These are phyloP conservation scores for Scrobipalpa costella DNA, from an alignment of 2,888 invertebrate species.

Conservation along the genomic window DNA sequence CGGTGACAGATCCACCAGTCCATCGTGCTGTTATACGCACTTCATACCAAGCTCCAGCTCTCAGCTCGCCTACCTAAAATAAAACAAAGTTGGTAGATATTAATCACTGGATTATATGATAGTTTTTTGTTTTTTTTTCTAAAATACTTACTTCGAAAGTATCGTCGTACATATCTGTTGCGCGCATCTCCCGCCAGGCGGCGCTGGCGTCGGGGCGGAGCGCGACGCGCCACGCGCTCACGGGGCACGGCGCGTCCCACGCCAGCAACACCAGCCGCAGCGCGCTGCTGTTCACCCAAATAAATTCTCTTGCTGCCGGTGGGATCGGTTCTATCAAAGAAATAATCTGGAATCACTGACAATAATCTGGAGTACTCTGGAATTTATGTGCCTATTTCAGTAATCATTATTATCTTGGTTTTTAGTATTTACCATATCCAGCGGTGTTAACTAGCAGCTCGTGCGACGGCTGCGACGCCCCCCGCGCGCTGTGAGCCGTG, in stretches of 20 bases:
- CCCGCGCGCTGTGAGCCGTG: constrained; percentile 85
- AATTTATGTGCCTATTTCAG: too few species aligned
- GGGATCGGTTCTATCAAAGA: constrained; percentile 74
- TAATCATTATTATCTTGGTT: too few species aligned
- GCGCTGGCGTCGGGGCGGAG: constrained; percentile 55
- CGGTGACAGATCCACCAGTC: constrained; percentile 77
- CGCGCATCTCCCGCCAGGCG: constrained; percentile 57
- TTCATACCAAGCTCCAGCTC: constrained; percentile 81
- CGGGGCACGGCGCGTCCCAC: constrained; percentile 88
- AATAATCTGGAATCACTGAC: background rate
- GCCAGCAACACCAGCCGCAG: constrained; percentile 85
- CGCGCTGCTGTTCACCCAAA: constrained; percentile 85
- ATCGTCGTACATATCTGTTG: constrained; percentile 49
- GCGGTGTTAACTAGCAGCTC: constrained; percentile 77
- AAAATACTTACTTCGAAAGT: constrained; percentile 48
- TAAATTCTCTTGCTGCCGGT: constrained; percentile 83
- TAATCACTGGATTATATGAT: background rate
- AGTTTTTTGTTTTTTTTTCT: too few species aligned
- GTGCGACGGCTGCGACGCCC: constrained; percentile 83
- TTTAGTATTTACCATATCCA: constrained; percentile 77
- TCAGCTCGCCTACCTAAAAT: constrained; percentile 53
- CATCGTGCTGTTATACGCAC: constrained; percentile 78
- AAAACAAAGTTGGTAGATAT: background rate
- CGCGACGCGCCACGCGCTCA: constrained; percentile 83
- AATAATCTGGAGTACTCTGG: too few species aligned